phyloP scores from a whole-genome alignment of 2,888 invertebrate genomes.

The Drosophila paracracens region DNA sequence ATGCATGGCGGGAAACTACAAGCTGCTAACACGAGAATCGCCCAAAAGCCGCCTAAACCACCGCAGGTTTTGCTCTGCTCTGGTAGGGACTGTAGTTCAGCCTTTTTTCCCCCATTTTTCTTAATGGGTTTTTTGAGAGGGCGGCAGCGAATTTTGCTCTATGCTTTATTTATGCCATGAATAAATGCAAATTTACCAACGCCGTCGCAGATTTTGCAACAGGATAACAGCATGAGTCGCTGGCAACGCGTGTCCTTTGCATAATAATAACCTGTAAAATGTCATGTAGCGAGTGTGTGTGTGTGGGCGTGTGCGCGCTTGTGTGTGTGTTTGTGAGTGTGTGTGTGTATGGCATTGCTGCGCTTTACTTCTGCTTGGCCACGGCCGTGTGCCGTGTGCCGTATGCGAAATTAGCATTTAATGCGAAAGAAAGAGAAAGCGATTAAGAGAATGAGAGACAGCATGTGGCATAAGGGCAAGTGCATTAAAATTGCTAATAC shows the following conservation, averaged over 20 bases:
- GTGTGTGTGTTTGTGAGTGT: neutral
- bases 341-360: conserved; percentile 2
- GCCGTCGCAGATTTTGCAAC: conserved; percentile 72
- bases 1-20: conserved; percentile 37
- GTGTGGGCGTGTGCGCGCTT: conserved; percentile 29
- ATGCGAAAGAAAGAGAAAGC: conserved; percentile 20
- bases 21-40: conserved; percentile 7
- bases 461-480: conserved; percentile 57
- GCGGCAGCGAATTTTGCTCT: conserved; percentile 13
- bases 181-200: conserved; percentile 74
- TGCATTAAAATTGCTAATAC: conserved; percentile 74
- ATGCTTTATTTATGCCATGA: conserved; percentile 75
- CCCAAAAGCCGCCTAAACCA: conserved; percentile 3
- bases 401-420: conserved; percentile 72
- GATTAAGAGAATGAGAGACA: neutral
- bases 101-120: conserved; percentile 31
- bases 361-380: conserved; percentile 25
- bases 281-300: conserved; percentile 60
- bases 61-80: neutral
- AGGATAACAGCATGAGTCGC: conserved; percentile 55
- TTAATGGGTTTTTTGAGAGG: conserved; percentile 17
- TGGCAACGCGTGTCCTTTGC: conserved; percentile 72
- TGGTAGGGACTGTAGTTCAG: neutral
- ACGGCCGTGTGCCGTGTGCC: conserved; percentile 22
- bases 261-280: conserved; percentile 77